Percentiles rank a stretch among this genome's conserved stretches.
Conservation (phyloP, 2,888 invertebrate species). For the Euproctis similis region DNA sequence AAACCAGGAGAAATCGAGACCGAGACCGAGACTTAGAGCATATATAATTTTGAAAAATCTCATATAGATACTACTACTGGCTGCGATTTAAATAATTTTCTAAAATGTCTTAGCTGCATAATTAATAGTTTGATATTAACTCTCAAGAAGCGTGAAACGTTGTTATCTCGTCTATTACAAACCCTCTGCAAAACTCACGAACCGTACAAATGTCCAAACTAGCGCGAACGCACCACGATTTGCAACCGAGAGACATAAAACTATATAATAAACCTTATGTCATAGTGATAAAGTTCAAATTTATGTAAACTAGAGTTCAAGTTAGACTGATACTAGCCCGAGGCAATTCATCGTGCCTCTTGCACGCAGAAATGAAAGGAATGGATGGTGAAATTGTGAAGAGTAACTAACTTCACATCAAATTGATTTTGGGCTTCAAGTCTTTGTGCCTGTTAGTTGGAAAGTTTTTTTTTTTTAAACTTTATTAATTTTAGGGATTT, state of each 20-base stretch:
- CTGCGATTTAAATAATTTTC: too few relatives aligned
- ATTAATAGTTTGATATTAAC: conserved; percentile 17
- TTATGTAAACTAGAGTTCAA: conserved; percentile 6
- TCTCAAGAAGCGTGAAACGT: conserved; percentile 28
- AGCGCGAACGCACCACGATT: conserved; percentile 23
- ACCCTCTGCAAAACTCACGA: conserved; percentile 21
- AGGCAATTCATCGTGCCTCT: conserved; percentile 45
- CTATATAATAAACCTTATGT: background rate
- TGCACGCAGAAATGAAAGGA: conserved; percentile 53
- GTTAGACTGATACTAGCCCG: conserved; percentile 22
- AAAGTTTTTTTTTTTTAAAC: too few relatives aligned
- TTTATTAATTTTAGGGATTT: too few relatives aligned
- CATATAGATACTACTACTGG: too few relatives aligned
- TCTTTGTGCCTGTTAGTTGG: conserved; percentile 17
- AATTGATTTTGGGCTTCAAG: conserved; percentile 30
- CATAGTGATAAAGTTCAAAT: conserved; percentile 2
- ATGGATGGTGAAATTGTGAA: conserved; percentile 32
- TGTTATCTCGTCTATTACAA: conserved; percentile 37
- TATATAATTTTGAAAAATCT: too few relatives aligned
- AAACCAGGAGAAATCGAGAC: too few relatives aligned
- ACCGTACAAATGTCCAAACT: conserved; percentile 23
- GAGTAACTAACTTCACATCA: conserved; percentile 35
- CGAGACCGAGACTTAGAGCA: too few relatives aligned
- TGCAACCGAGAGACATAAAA: conserved; percentile 1
- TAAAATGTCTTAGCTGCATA: too few relatives aligned